phyloP scores from a whole-genome alignment of 2,797 vertebrate species.

The Acanthurus lineatus region DNA sequence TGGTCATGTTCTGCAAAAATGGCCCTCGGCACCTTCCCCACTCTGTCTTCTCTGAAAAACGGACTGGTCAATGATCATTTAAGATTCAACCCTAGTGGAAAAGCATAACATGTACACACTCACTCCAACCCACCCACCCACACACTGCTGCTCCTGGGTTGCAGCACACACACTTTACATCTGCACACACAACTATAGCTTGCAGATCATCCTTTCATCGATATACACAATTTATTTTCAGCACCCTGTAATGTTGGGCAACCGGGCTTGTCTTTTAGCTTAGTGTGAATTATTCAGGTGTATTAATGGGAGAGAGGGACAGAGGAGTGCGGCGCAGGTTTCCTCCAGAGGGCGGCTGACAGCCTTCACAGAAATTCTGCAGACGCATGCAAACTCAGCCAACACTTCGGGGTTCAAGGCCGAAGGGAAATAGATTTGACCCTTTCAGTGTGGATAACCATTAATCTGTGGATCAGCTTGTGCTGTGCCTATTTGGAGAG shows the following conservation, averaged over 20 bases:
- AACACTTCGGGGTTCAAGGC: constrained; percentile 21
- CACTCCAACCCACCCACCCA: constrained; percentile 17
- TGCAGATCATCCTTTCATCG: constrained; percentile 54
- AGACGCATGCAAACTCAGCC: constrained; percentile 50
- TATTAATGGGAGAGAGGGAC: constrained; percentile 27
- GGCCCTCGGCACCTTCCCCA: constrained; percentile 31
- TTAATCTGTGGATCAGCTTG: constrained; percentile 40
- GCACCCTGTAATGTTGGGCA: constrained; percentile 32
- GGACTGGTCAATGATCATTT: constrained; percentile 59
- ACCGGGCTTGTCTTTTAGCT: constrained; percentile 52
- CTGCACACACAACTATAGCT: constrained; percentile 33
- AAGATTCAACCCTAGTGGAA: constrained; percentile 55
- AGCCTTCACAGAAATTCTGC: constrained; percentile 59
- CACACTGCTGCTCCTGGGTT: background rate
- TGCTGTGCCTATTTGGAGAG: background rate
- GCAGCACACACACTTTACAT: constrained; percentile 34
- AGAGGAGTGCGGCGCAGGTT: background rate
- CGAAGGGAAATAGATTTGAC: constrained; percentile 41
- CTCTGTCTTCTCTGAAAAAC: constrained; percentile 40
- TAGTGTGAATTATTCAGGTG: constrained; percentile 60
- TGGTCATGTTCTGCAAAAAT: constrained; percentile 54
- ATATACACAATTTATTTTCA: constrained; percentile 26
- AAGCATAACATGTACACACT: constrained; percentile 55
- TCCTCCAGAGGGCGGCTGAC: constrained; percentile 25
- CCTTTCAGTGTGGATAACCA: constrained; percentile 53